These are phyloP conservation scores for Scarus forsteni DNA, from an alignment of 2,797 vertebrate species.

Conservation along the genomic window DNA sequence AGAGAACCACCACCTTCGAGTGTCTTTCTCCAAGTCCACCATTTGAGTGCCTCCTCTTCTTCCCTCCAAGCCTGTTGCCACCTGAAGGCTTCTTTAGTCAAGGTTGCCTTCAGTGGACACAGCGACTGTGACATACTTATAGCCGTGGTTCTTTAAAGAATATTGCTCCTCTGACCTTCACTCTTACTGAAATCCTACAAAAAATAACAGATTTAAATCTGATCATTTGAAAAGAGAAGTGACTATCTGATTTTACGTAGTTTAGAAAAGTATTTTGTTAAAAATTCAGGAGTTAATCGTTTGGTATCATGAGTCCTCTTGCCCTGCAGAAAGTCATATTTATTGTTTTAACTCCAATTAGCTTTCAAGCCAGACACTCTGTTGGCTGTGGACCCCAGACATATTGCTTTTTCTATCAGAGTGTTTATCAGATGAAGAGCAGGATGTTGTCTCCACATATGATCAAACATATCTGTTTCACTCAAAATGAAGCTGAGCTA, in stretches of 20 bases:
- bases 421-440: too few species aligned
- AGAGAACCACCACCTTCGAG: conserved; percentile 95
- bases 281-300: not conserved
- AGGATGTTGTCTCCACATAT: too few species aligned
- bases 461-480: too few species aligned
- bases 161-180: conserved; percentile 35
- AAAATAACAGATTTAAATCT: conserved; percentile 3
- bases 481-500: too few species aligned
- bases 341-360: not conserved
- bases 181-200: not conserved
- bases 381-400: too few species aligned
- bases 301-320: not conserved
- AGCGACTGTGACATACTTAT: conserved; percentile 38
- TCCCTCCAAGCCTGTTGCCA: conserved; percentile 46
- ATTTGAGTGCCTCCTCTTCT: conserved; percentile 83
- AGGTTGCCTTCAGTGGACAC: conserved; percentile 54
- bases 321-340: not conserved
- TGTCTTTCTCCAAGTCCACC: conserved; percentile 98
- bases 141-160: conserved; percentile 51
- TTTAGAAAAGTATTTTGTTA: conserved; percentile 3
- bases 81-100: conserved; percentile 43
- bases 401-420: too few species aligned
- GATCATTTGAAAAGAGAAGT: too few species aligned
- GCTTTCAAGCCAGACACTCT: too few species aligned
- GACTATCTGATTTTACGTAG: too few species aligned